Evolutionary conservation across 64 coral and sea anemone species (phyloP), one percentile per base, ranked within the genome.

Genomic region (Platygyra sinensis): DNA sequence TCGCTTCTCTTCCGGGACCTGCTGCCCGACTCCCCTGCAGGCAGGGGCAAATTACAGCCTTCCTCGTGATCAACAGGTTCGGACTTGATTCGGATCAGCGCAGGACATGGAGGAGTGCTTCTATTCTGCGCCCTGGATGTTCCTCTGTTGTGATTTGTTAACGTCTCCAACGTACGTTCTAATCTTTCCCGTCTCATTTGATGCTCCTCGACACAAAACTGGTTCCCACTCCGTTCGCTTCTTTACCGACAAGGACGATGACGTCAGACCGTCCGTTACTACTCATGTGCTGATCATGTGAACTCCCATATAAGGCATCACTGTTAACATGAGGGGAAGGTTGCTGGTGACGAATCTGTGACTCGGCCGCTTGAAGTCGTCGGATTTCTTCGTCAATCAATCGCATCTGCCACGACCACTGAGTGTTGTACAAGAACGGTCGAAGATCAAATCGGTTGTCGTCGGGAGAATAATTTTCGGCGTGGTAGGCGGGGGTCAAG

Each of bases 401-500:
- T 39, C 95, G 91, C 61, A 94, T 94, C 79, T 96, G 95, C 95
- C 95, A 97, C 0, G 95, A 87, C 95, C 95, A 97, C 51, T 90
- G 86, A 32, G 82, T 77, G 49, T 97, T 97, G 32, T 97, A 97
- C 33, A 97, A 85, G 64, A 97, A 97, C 38, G 92, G 95, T 32
- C 95, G 81, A 10, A 90, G 78, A 33, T 97, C 95, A 78, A 85
- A 94, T 25, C 95, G 91, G 36, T 97, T 97, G 89, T 97, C 95
- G 52, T 97, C 95, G 2, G 97, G 97, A 1, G 97, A 99, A 24
- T 99, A 99, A 30, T 79, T 87, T 72, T 99, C 97, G 2, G 97
- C 97, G 30, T 99, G 97, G 74, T 95, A 99, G 2, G 94, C 86
- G 3, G 97, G 97, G 6, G 97, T 99, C 30, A 99, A 30, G 2